A percentile compares a stretch with the other conserved stretches of the same genome.
Conservation (phyloP, 1,140 invertebrate species). For the Eumeta japonica region DNA sequence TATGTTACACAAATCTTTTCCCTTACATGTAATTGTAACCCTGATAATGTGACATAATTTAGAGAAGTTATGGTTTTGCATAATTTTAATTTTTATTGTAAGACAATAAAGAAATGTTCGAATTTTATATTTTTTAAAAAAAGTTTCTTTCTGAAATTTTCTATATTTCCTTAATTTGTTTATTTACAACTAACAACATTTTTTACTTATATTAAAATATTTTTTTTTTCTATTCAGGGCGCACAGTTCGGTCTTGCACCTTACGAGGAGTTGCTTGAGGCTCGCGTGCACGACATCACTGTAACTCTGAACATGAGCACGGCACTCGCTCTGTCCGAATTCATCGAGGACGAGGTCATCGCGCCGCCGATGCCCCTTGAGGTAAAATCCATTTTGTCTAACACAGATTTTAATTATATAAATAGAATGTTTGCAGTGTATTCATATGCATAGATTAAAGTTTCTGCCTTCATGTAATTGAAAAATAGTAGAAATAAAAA, state of each 20-base stretch:
- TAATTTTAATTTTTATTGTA: too few species aligned
- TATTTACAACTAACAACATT: neutral
- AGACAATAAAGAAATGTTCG: neutral
- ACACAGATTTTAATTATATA: neutral
- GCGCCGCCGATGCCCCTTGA: slow-evolving; percentile 76
- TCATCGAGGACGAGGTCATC: slow-evolving; percentile 83
- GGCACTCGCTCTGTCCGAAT: slow-evolving; percentile 73
- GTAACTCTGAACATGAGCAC: slow-evolving; percentile 79
- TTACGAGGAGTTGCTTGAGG: slow-evolving; percentile 58
- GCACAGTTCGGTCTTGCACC: slow-evolving; percentile 28
- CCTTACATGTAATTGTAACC: too few species aligned
- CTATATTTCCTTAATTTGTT: too few species aligned
- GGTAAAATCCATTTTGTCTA: slow-evolving; percentile 57
- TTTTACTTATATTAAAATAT: neutral
- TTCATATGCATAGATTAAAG: slow-evolving; percentile 5
- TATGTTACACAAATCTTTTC: too few species aligned
- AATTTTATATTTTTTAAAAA: too few species aligned
- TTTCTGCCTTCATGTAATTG: too few species aligned
- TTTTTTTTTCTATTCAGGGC: slow-evolving; percentile 24
- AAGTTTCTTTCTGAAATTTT: too few species aligned
- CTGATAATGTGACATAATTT: too few species aligned
- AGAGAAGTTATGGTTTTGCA: too few species aligned
- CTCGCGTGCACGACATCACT: slow-evolving; percentile 66
- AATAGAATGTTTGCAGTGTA: slow-evolving; percentile 6
- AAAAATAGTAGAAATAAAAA: too few species aligned